Evolutionary conservation across 2,888 invertebrate species (phyloP).

Genomic region (Drosophila antonietae): DNA sequence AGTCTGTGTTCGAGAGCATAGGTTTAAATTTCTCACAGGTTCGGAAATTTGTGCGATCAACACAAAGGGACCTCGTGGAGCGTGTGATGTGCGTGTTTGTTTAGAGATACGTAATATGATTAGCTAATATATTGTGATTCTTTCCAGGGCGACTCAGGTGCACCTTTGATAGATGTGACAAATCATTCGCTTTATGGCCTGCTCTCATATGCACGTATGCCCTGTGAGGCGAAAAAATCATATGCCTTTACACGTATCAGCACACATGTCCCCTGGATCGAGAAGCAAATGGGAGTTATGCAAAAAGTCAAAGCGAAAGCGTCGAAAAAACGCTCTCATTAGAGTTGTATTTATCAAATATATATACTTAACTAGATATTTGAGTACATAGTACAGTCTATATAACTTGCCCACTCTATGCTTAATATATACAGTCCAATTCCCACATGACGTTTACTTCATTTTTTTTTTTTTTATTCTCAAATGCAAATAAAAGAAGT

Average conservation of each 20-base stretch:
- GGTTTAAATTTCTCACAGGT: constrained; percentile 64
- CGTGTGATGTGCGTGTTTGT: constrained; percentile 76
- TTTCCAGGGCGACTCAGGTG: constrained; percentile 82
- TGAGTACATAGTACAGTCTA: not conserved
- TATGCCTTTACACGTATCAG: constrained; percentile 69
- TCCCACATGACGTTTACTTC: constrained; percentile 50
- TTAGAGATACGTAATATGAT: not conserved
- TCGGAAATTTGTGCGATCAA: constrained; percentile 81
- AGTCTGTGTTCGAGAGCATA: constrained; percentile 50
- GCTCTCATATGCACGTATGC: constrained; percentile 78
- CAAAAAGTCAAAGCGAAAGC: not conserved
- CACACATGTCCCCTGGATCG: constrained; percentile 59
- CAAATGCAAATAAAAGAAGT: constrained; percentile 77
- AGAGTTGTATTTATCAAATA: no score
- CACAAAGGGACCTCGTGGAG: constrained; percentile 67
- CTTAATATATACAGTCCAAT: constrained; percentile 57
- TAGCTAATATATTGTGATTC: not conserved
- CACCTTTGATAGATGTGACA: constrained; percentile 74
- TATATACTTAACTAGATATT: not conserved
- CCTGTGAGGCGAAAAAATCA: constrained; percentile 46
- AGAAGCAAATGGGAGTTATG: constrained; percentile 37
- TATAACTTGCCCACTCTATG: constrained; percentile 1
- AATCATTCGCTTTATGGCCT: constrained; percentile 70
- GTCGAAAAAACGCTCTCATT: not conserved
- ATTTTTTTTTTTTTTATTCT: constrained; percentile 21